These are phyloP conservation scores for Daktulosphaira vitifoliae DNA, from an alignment of 1,140 invertebrate species.

Conservation along the genomic window DNA sequence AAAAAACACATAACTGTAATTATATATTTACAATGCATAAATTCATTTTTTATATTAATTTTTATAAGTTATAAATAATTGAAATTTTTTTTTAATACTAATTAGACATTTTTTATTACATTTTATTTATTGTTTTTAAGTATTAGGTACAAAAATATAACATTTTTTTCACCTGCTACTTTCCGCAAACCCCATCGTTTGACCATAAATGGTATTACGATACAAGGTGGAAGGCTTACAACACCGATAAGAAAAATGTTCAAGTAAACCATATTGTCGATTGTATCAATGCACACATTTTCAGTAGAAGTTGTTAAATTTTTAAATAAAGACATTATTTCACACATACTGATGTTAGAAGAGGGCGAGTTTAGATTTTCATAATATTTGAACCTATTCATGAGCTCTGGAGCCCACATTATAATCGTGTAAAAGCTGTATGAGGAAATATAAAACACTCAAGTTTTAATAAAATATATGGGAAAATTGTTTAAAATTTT, in stretches of 20 bases:
- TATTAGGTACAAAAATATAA: no score
- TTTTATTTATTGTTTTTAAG: no score
- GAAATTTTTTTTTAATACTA: no score
- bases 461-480: no score
- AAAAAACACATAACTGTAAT: constrained; percentile 6
- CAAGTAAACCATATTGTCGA: background rate
- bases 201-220: background rate
- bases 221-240: constrained; percentile 1
- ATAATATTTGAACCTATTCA: constrained; percentile 75
- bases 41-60: no score
- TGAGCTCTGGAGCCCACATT: constrained; percentile 88
- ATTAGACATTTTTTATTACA: no score
- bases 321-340: background rate
- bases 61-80: no score
- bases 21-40: no score
- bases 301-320: background rate
- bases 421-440: constrained; percentile 73
- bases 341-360: constrained; percentile 9
- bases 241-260: constrained; percentile 19
- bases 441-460: no score
- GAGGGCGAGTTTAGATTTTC: constrained; percentile 40
- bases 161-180: no score
- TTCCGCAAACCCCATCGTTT: constrained; percentile 6
- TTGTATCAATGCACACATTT: constrained; percentile 6
- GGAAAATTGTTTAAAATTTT: no score